These are phyloP conservation scores for Brachylomia viminalis DNA, from an alignment of 2,888 invertebrate species.

Conservation along the genomic window DNA sequence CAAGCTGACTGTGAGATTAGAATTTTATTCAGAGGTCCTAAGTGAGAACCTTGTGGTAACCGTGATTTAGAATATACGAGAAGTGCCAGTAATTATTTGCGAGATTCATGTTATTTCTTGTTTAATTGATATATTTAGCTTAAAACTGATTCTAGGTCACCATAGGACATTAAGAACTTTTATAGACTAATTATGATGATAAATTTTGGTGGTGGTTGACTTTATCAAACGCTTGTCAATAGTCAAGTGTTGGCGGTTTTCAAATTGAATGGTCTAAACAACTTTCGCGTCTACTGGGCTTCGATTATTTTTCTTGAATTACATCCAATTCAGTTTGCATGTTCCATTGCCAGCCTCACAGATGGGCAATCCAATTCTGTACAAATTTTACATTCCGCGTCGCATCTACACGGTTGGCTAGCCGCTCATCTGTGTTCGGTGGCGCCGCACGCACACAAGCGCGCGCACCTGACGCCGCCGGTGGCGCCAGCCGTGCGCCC, in stretches of 20 bases:
- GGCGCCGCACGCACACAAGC: conserved; percentile 89
- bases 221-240: conserved; percentile 31
- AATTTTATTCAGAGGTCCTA: conserved; percentile 18
- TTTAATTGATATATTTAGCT: neutral
- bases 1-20: too few relatives aligned
- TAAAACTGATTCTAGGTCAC: neutral
- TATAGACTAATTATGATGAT: neutral
- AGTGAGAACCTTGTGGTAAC: conserved; percentile 35
- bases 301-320: neutral
- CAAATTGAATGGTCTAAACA: neutral
- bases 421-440: conserved; percentile 71
- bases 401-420: conserved; percentile 67
- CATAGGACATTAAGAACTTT: neutral
- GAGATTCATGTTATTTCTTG: neutral
- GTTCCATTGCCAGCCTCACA: conserved; percentile 33
- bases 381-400: conserved; percentile 30
- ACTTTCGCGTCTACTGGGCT: neutral
- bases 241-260: neutral
- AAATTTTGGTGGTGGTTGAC: neutral
- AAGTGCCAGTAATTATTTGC: too few relatives aligned
- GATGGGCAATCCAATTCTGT: conserved; percentile 45
- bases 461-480: conserved; percentile 89
- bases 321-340: neutral
- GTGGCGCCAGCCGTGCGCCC: conserved; percentile 84
- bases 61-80: neutral